Evolutionary conservation across 2,113 vertebrate genomes (phyloP).

Genomic region (Azemiops feae): DNA sequence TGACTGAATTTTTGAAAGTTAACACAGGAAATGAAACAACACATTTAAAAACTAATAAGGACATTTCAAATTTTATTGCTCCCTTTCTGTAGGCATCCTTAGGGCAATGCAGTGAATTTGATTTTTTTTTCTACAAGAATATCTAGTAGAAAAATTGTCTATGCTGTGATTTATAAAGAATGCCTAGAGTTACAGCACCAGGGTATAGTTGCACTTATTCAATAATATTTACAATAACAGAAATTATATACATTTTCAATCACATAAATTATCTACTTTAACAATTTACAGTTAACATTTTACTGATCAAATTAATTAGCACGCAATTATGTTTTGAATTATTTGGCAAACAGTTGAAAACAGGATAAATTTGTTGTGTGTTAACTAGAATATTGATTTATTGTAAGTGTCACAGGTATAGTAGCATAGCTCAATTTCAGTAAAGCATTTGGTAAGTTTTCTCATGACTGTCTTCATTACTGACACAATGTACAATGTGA

Average conservation of each 20-base stretch:
- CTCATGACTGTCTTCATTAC: not conserved
- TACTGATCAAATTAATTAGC: not conserved
- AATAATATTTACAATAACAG: not conserved
- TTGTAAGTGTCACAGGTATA: not conserved
- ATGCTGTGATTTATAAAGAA: not conserved
- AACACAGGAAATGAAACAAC: not conserved
- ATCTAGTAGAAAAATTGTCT: not conserved
- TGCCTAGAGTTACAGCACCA: not conserved
- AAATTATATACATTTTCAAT: not conserved
- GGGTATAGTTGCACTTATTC: not conserved
- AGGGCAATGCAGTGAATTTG: not conserved
- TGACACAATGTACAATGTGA: not conserved
- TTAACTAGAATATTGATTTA: not conserved
- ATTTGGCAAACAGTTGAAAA: not conserved
- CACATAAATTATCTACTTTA: not conserved
- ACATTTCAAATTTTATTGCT: not conserved
- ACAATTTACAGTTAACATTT: not conserved
- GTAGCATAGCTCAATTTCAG: not conserved
- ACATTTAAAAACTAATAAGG: not conserved
- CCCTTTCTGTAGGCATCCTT: not conserved
- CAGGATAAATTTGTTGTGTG: not conserved
- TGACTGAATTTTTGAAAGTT: not conserved
- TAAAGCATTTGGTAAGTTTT: not conserved
- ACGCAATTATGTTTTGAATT: not conserved
- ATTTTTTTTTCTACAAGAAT: not conserved